A percentile compares a stretch with the other conserved stretches of the same genome.
These are phyloP conservation scores for Pangasius sanitwongsei DNA, from an alignment of 2,797 vertebrate species.

Conservation along the genomic window DNA sequence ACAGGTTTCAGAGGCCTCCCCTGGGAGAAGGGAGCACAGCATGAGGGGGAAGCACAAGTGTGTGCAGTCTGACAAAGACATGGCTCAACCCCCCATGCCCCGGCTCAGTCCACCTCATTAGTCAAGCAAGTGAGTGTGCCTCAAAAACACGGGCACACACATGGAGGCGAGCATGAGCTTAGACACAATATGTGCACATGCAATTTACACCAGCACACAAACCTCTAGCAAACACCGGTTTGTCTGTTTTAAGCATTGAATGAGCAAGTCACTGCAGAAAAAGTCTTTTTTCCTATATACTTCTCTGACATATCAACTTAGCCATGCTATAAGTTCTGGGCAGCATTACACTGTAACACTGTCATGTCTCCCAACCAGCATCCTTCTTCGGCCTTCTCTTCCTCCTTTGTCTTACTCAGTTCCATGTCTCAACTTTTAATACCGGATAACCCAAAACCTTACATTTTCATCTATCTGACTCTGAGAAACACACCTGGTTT, in stretches of 20 bases:
- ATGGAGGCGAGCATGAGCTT: conserved; percentile 36
- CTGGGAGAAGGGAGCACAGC: conserved; percentile 72
- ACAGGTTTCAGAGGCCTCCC: conserved; percentile 81
- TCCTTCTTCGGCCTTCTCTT: conserved; percentile 27
- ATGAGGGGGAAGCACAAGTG: conserved; percentile 67
- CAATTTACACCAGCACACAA: conserved; percentile 4
- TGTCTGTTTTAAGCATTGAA: not conserved
- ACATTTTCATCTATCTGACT: conserved; percentile 8
- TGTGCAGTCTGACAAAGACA: conserved; percentile 85
- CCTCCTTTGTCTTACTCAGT: conserved; percentile 1
- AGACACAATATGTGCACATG: conserved; percentile 27
- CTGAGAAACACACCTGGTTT: not conserved
- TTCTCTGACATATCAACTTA: not conserved
- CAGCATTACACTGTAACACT: not conserved
- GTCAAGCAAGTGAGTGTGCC: conserved; percentile 75
- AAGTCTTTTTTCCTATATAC: not conserved
- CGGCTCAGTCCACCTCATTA: conserved; percentile 80
- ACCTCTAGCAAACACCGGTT: not conserved
- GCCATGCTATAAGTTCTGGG: not conserved
- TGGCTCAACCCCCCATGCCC: conserved; percentile 69
- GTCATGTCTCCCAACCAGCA: conserved; percentile 35
- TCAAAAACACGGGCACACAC: conserved; percentile 60
- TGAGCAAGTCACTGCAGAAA: not conserved
- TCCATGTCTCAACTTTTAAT: not conserved
- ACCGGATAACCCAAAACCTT: conserved; percentile 17